Evolutionary conservation across 1,140 invertebrate genomes (phyloP).

Genomic region (Diprion similis): DNA sequence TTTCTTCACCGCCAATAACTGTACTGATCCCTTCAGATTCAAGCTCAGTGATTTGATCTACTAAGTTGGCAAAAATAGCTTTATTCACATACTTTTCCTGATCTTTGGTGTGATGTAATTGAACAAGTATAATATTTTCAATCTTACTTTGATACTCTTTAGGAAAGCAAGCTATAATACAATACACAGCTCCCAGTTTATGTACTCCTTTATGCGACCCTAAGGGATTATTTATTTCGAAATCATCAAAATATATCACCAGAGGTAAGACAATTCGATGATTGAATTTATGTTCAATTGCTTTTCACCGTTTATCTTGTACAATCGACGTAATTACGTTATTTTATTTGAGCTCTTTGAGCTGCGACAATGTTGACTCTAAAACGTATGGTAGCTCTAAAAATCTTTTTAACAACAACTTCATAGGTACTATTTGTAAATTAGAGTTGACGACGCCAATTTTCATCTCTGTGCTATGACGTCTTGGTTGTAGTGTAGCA

Average conservation of each 20-base stretch:
- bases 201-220: constrained; percentile 38
- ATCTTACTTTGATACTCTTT: constrained; percentile 35
- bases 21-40: constrained; percentile 27
- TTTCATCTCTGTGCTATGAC: background rate
- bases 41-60: constrained; percentile 29
- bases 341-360: constrained; percentile 9
- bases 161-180: constrained; percentile 38
- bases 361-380: constrained; percentile 5
- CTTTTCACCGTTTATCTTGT: constrained; percentile 35
- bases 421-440: constrained; percentile 32
- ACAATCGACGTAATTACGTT: constrained; percentile 18
- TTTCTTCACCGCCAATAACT: constrained; percentile 20
- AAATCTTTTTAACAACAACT: constrained; percentile 31
- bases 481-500: background rate
- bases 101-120: constrained; percentile 36
- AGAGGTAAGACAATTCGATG: constrained; percentile 42
- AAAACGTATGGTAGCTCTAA: constrained; percentile 37
- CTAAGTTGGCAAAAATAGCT: constrained; percentile 24
- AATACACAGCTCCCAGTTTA: constrained; percentile 44
- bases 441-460: background rate
- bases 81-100: constrained; percentile 26
- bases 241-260: constrained; percentile 43
- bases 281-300: constrained; percentile 30
- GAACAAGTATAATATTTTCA: constrained; percentile 44
- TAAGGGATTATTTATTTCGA: constrained; percentile 46